Base-by-base conservation (phyloP, 2,888 invertebrate genomes). In the Tipula helvola region DNA sequence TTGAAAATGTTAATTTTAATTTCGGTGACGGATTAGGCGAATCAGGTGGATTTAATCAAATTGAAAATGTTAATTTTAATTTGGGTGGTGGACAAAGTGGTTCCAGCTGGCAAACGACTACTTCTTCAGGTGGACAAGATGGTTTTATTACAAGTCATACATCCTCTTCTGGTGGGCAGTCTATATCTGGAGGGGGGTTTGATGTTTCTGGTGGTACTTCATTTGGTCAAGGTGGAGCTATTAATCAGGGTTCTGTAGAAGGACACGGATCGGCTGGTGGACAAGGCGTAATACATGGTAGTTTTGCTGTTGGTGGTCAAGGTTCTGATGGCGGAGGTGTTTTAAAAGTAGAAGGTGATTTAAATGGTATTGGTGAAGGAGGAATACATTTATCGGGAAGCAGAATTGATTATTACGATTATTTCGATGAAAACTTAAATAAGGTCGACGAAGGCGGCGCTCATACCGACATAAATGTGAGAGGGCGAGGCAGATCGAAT, bases 381-480 rank as follows among this genome's bases (percentile, higher is more conserved):
- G 16, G 52, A 57, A 18, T 18, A 12, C 16, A 57, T 57, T 57
- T 57, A 16, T 16, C 52, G 5, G 84, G 85, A 12, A 86, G 87
- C 16, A 86, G 87, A 36, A 87, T 87, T 86, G 87, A 87, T 36
- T 88, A 87, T 52, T 87, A 86, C 71, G 87, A 87, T 86, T 86
- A 87, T 12, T 87, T 87, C 39, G 86, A 87, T 13, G 87, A 87
- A 8, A 87, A 87, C 18, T 71, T 87, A 13, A 87, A 87, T 83
- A 86, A 85, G 13, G 87, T 83, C 41, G 16, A 86, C 4, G 85
- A 84, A 44, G 42, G 28, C 10, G 10, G 28, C 18, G 5, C 71
- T 18, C 28, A 8, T 2, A 7, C 18, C 10, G 71, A 71, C 5
- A 28, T 71, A 71, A 71, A 28, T 28, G 71, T 71, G 3, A 18